Evolutionary conservation across 1,140 invertebrate species (phyloP), one percentile per base, ranked within the genome.

Genomic region (Drosophila kurseongensis): DNA sequence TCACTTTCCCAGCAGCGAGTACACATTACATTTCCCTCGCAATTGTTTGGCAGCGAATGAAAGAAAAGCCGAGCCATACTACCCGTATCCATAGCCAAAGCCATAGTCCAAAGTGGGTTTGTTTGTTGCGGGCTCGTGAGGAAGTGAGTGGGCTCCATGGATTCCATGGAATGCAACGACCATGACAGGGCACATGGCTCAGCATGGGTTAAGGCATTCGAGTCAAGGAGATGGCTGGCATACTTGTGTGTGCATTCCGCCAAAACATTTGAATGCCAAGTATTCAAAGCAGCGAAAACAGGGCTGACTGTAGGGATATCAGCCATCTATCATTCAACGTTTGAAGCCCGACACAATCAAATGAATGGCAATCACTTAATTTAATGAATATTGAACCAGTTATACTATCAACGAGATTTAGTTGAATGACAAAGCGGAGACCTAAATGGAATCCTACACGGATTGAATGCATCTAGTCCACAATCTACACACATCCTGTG

Each of bases 11-110:
- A 75, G 42, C 80, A 72, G 80, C 69, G 73, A 82, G 80, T 75
- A 79, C 65, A 54, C 44, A 71, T 84, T 79, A 57, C 38, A 71
- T 79, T 84, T 79, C 57, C 60, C 75, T 58, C 36, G 18, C 67
- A 71, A 83, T 84, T 84, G 80, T 84, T 84, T 80, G 75, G 71
- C 63, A 52, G 60, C 63, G 80, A 75, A 84, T 83, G 78, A 83
- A 83, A 75, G 55, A 78, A 83, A 62, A 7, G 29, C 56, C 41
- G 8, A 71, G 66, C 52, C 38, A 6, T 13, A 66, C 51, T 58
- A 29, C 44, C 61, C 47, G 57, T 36, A 71, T 71, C 52, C 65
- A 32, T 56, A 35, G 27, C 50, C 50, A 47, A 14, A 55, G 32
- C 58, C 23, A 32, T 23, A 67, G 65, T 68, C 57, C 58, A 81